phyloP scores from a whole-genome alignment of 2,888 invertebrate genomes.

The Ptilodon capucinus region DNA sequence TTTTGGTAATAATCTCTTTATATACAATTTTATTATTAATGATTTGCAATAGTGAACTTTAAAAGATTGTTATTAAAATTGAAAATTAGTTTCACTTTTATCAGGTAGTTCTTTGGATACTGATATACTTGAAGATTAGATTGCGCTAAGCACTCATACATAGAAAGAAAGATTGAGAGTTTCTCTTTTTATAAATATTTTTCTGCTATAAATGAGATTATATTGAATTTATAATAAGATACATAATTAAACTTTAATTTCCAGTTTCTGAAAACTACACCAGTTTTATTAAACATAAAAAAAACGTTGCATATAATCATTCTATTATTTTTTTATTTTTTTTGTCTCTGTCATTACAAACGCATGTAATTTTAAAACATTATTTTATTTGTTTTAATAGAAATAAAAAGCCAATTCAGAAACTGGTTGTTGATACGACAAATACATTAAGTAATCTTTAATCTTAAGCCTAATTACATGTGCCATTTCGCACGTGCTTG shows the following conservation, averaged over 20 bases:
- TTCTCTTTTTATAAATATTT: constrained; percentile 7
- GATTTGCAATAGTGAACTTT: constrained; percentile 1
- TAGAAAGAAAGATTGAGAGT: constrained; percentile 17
- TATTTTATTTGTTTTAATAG: not conserved
- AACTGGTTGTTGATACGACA: constrained; percentile 8
- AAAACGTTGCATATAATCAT: not conserved
- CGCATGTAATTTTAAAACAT: not conserved
- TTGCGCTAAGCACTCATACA: constrained; percentile 27
- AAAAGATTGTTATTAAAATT: constrained; percentile 8
- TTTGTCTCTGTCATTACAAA: not conserved
- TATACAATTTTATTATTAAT: constrained; percentile 12
- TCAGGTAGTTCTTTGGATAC: constrained; percentile 2
- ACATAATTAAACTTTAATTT: not conserved
- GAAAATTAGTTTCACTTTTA: constrained; percentile 5
- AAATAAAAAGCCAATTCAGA: constrained; percentile 3
- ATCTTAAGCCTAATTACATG: constrained; percentile 69
- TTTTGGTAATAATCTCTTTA: constrained; percentile 32
- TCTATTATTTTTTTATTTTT: not conserved
- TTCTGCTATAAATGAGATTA: not conserved
- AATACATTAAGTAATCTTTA: constrained; percentile 33
- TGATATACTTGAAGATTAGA: constrained; percentile 5
- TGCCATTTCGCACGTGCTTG: constrained; percentile 79
- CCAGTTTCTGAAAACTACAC: not conserved
- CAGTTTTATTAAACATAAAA: not conserved
- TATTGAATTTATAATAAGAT: not conserved